These are phyloP conservation scores for Trinectes maculatus DNA, from an alignment of 2,113 vertebrate species.

Conservation along the genomic window DNA sequence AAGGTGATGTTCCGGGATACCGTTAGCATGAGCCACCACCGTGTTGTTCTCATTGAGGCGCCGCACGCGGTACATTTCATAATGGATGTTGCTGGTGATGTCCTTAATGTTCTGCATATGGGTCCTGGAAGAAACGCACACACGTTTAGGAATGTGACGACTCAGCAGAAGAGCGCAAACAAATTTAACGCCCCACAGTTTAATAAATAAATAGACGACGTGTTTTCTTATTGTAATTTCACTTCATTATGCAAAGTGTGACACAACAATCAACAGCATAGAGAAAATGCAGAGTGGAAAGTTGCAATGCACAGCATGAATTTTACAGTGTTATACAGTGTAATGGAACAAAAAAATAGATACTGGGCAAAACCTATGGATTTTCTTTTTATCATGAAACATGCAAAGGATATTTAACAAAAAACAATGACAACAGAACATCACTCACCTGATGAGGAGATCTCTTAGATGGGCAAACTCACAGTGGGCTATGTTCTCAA, in stretches of 20 bases:
- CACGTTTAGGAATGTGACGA: too few relatives aligned
- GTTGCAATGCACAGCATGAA: too few relatives aligned
- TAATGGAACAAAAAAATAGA: too few relatives aligned
- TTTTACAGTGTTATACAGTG: too few relatives aligned
- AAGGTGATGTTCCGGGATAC: constrained; percentile 86
- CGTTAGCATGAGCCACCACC: constrained; percentile 83
- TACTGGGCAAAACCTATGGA: too few relatives aligned
- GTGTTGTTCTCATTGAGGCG: constrained; percentile 91
- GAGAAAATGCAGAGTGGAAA: too few relatives aligned
- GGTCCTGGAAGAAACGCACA: constrained; percentile 81
- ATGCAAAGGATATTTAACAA: too few relatives aligned
- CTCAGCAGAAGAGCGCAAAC: background rate
- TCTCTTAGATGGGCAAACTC: constrained; percentile 98
- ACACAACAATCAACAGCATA: background rate
- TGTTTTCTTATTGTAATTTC: background rate
- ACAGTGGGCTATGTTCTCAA: constrained; percentile 98
- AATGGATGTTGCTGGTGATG: constrained; percentile 99
- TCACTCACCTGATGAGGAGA: constrained; percentile 93
- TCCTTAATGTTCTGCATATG: constrained; percentile 99
- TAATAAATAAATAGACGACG: background rate
- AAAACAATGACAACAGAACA: background rate
- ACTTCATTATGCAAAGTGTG: background rate
- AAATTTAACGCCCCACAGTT: too few relatives aligned
- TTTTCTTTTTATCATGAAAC: too few relatives aligned
- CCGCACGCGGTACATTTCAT: constrained; percentile 95